A percentile compares a stretch with the other conserved stretches of the same genome.
These are phyloP conservation scores for Subacronicta megacephala DNA, from an alignment of 2,888 invertebrate species.

Conservation along the genomic window DNA sequence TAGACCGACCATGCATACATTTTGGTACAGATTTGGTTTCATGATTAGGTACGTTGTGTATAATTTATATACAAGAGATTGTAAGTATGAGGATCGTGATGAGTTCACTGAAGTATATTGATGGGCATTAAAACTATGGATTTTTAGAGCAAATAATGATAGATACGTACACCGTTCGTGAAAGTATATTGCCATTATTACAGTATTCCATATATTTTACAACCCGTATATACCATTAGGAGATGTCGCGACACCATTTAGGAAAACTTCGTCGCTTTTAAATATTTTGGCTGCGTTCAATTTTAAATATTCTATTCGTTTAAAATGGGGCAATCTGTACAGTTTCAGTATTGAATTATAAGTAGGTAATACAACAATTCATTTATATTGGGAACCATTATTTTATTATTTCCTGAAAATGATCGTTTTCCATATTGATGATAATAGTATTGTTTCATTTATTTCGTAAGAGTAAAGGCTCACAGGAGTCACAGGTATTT, in stretches of 20 bases:
- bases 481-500: too few species aligned
- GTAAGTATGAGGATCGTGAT: too few species aligned
- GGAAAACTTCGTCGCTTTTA: constrained; percentile 20
- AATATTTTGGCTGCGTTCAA: constrained; percentile 22
- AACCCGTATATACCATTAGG: constrained; percentile 24
- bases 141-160: too few species aligned
- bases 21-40: constrained; percentile 20
- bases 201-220: constrained; percentile 7
- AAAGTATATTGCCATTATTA: too few species aligned
- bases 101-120: too few species aligned
- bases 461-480: too few species aligned
- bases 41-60: constrained; percentile 3
- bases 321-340: constrained; percentile 31
- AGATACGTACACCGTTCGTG: too few species aligned
- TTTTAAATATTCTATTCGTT: constrained; percentile 41
- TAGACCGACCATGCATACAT: constrained; percentile 17
- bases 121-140: too few species aligned
- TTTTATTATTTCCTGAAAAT: too few species aligned
- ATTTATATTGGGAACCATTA: constrained; percentile 21
- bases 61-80: too few species aligned
- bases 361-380: constrained; percentile 16
- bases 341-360: constrained; percentile 32
- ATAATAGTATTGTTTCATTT: too few species aligned
- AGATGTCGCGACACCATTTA: constrained; percentile 9
- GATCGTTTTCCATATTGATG: not conserved